These are phyloP conservation scores for Melipona quadrifasciata DNA, from an alignment of 1,140 invertebrate species.

Conservation along the genomic window DNA sequence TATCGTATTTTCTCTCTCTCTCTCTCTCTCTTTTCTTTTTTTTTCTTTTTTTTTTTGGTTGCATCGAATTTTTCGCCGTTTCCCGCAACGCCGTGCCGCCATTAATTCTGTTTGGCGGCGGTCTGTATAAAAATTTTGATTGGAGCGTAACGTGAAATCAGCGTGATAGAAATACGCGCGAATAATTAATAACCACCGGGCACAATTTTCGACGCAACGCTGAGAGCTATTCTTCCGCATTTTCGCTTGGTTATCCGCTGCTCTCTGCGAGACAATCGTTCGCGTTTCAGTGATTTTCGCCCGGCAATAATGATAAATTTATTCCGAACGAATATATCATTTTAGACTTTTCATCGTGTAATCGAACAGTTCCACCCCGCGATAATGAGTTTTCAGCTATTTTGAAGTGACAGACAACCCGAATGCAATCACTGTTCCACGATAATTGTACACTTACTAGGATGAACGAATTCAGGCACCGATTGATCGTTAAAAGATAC, in stretches of 20 bases:
- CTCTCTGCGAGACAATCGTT: background rate
- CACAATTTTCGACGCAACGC: background rate
- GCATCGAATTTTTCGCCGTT: background rate
- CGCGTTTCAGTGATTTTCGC: constrained; percentile 11
- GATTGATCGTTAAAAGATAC: constrained; percentile 29
- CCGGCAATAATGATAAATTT: constrained; percentile 36
- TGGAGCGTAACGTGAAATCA: background rate
- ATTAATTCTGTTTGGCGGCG: background rate
- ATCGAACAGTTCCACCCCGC: background rate
- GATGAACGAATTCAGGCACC: constrained; percentile 14
- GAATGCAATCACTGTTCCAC: constrained; percentile 31
- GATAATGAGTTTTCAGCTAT: constrained; percentile 40
- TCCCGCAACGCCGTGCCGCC: background rate
- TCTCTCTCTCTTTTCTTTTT: background rate
- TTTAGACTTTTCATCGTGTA: constrained; percentile 41
- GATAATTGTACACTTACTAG: constrained; percentile 20
- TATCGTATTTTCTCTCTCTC: background rate
- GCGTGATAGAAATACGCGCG: background rate
- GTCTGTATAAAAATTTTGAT: background rate
- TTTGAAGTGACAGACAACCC: constrained; percentile 37
- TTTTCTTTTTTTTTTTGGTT: too few species aligned
- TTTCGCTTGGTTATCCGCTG: constrained; percentile 9
- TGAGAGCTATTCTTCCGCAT: background rate
- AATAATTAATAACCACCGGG: constrained; percentile 37
- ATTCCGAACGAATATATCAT: constrained; percentile 23